Conservation (phyloP, 2,888 invertebrate species). For the Philereme transversata region DNA sequence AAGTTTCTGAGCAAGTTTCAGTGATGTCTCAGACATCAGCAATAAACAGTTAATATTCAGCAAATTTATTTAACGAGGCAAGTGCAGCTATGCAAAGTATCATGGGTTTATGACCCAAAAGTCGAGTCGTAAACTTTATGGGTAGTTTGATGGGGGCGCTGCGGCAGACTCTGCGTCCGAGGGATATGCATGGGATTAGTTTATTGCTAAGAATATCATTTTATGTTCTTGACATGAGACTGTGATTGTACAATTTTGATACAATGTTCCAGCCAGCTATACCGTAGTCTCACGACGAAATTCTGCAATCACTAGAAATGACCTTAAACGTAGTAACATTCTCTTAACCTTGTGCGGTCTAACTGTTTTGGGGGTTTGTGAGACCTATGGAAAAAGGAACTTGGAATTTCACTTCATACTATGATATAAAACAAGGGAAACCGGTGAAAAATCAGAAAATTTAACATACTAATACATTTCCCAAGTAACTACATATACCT, state of each 20-base stretch:
- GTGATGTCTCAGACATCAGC: conserved; percentile 5
- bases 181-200: conserved; percentile 13
- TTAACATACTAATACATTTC: no score
- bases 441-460: no score
- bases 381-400: no score
- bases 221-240: conserved; percentile 16
- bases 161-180: conserved; percentile 1
- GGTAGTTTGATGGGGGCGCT: conserved; percentile 11
- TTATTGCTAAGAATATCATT: conserved; percentile 20
- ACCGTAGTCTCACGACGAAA: no score
- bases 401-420: no score
- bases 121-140: conserved; percentile 23
- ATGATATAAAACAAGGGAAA: no score
- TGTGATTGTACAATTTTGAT: conserved; percentile 16
- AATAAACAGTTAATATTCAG: conserved; percentile 19
- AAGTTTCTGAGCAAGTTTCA: background rate
- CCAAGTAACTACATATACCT: no score
- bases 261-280: conserved; percentile 4
- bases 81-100: conserved; percentile 25
- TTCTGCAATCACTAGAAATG: no score
- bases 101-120: conserved; percentile 21
- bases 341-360: no score
- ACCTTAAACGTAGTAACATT: no score
- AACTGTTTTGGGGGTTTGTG: no score
- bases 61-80: conserved; percentile 19